These are phyloP conservation scores for Sinocyclocheilus rhinocerous DNA, from an alignment of 2,113 vertebrate species.

Conservation along the genomic window DNA sequence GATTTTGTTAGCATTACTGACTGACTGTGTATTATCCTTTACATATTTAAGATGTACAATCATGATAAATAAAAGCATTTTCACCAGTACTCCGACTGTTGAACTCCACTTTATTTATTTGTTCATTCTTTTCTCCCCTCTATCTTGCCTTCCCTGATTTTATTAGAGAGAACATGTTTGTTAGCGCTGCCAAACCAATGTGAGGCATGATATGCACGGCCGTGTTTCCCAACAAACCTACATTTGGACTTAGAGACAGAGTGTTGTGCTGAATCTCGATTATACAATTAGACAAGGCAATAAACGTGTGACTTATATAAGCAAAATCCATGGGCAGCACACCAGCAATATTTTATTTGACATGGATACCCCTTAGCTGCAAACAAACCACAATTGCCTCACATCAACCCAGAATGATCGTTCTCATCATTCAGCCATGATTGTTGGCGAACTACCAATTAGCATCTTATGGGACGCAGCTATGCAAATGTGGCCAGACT, in stretches of 20 bases:
- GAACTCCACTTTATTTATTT: neutral
- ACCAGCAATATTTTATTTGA: conserved; percentile 17
- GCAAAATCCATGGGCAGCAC: conserved; percentile 55
- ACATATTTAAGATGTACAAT: neutral
- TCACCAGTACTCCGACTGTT: neutral
- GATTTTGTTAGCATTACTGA: neutral
- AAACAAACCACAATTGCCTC: conserved; percentile 70
- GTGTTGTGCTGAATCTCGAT: conserved; percentile 36
- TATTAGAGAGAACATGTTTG: conserved; percentile 35
- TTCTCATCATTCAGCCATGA: conserved; percentile 70
- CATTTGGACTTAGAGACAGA: conserved; percentile 29
- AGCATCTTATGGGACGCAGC: conserved; percentile 70
- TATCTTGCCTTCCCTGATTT: conserved; percentile 16
- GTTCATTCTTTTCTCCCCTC: conserved; percentile 31
- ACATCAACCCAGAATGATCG: conserved; percentile 61
- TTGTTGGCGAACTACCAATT: conserved; percentile 73
- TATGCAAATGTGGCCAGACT: conserved; percentile 69
- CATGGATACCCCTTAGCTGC: conserved; percentile 45
- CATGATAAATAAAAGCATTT: neutral
- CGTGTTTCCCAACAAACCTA: conserved; percentile 29
- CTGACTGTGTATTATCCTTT: neutral
- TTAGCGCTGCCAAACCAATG: conserved; percentile 35
- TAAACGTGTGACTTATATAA: conserved; percentile 58
- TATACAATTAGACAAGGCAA: conserved; percentile 48
- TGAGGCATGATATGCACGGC: neutral